A percentile compares a stretch with the other conserved stretches of the same genome.
Evolutionary conservation across 2,888 invertebrate genomes (phyloP).

Genomic region (Panopea generosa): DNA sequence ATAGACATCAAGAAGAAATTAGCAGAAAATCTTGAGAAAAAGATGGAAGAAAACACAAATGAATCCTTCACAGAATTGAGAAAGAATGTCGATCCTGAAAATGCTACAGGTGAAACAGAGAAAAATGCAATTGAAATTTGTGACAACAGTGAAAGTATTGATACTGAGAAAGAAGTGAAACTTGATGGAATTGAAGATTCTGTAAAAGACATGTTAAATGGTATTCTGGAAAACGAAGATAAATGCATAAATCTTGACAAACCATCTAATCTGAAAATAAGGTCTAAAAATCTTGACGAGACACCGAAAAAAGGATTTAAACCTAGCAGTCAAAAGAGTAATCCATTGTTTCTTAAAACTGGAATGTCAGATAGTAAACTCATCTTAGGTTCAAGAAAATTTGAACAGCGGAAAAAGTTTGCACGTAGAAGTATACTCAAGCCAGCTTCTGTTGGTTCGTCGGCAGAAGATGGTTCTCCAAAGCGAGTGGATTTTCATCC

Average conservation of each 20-base stretch:
- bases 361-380: conserved; percentile 67
- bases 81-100: not conserved
- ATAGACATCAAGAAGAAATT: conserved; percentile 11
- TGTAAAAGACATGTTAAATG: conserved; percentile 1
- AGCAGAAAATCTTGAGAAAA: conserved; percentile 27
- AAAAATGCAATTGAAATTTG: not conserved
- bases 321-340: conserved; percentile 8
- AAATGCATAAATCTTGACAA: not conserved
- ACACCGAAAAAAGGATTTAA: conserved; percentile 67
- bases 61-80: not conserved
- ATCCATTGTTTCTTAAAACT: conserved; percentile 28
- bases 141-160: not conserved
- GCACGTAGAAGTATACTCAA: conserved; percentile 68
- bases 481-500: conserved; percentile 63
- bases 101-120: not conserved
- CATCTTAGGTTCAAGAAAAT: conserved; percentile 59
- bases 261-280: not conserved
- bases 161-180: not conserved
- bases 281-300: conserved; percentile 50
- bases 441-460: conserved; percentile 15
- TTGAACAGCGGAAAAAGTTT: conserved; percentile 57
- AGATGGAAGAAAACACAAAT: conserved; percentile 3
- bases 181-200: conserved; percentile 8
- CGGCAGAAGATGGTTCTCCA: conserved; percentile 37
- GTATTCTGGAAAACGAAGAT: no score